Conservation (phyloP, 92 coral and sea anemone genomes). For the Palythoa caribaeorum region DNA sequence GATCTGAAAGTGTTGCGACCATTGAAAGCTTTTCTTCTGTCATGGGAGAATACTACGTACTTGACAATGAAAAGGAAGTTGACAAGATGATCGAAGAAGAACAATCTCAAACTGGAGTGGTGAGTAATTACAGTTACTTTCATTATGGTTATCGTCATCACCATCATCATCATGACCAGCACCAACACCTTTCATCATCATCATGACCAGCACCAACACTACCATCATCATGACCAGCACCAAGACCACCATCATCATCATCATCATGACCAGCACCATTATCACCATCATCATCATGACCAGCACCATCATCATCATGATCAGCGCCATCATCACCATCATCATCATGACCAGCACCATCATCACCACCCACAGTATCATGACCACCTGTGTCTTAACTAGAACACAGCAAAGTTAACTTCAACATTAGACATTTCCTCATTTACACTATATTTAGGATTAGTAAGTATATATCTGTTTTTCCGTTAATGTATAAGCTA, state of each 20-base stretch:
- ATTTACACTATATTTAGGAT: too few relatives aligned
- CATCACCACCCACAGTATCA: too few relatives aligned
- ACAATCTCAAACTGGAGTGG: constrained; percentile 86
- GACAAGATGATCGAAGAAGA: constrained; percentile 63
- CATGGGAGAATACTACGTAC: neutral
- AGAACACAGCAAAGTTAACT: too few relatives aligned
- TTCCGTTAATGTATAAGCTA: too few relatives aligned
- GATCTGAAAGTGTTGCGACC: neutral
- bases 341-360: too few relatives aligned
- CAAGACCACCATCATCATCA: neutral
- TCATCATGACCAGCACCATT: neutral
- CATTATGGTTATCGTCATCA: neutral
- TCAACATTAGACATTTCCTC: too few relatives aligned
- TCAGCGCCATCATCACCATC: neutral
- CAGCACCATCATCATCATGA: too few relatives aligned
- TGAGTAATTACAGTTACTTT: constrained; percentile 21
- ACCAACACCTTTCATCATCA: neutral
- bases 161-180: neutral
- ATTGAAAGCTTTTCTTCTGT: neutral
- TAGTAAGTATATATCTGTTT: too few relatives aligned
- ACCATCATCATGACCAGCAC: neutral
- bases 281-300: neutral
- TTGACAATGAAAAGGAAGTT: neutral
- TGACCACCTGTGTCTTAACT: too few relatives aligned
- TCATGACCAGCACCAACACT: neutral